Conservation (phyloP, 2,888 invertebrate genomes). For the Nymphalis c-album region DNA sequence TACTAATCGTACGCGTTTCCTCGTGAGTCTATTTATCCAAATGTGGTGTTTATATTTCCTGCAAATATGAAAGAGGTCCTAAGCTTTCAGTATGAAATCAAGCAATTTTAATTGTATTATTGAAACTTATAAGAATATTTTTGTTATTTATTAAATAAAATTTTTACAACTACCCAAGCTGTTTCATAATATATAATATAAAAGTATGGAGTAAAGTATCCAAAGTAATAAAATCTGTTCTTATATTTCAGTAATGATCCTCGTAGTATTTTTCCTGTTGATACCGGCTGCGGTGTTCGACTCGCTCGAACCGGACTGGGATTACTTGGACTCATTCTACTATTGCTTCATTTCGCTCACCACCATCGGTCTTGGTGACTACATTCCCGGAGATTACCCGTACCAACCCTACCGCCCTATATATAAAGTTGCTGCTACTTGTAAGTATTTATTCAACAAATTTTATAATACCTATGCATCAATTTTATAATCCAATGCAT, state of each 20-base stretch:
- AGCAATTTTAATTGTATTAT: no score
- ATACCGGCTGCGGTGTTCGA: slow-evolving; percentile 89
- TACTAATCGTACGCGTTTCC: no score
- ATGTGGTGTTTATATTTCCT: no score
- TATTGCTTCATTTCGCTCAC: slow-evolving; percentile 95
- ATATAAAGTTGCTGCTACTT: slow-evolving; percentile 85
- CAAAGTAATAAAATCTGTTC: not conserved
- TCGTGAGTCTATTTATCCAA: no score
- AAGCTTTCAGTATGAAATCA: no score
- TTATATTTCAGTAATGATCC: slow-evolving; percentile 69
- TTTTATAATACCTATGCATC: not conserved
- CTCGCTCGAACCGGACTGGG: slow-evolving; percentile 89
- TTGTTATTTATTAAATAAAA: no score
- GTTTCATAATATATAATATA: no score
- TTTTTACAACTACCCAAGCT: no score
- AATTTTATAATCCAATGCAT: no score
- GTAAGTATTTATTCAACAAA: slow-evolving; percentile 14
- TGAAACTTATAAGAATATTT: no score
- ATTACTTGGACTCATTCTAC: slow-evolving; percentile 92
- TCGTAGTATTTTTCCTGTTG: slow-evolving; percentile 84
- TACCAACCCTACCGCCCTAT: slow-evolving; percentile 88
- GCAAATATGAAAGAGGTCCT: no score
- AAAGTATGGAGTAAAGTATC: no score
- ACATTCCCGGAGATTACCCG: slow-evolving; percentile 91
- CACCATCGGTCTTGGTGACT: slow-evolving; percentile 94